These are phyloP conservation scores for Brienomyrus brachyistius DNA, from an alignment of 2,113 vertebrate species.

Conservation along the genomic window DNA sequence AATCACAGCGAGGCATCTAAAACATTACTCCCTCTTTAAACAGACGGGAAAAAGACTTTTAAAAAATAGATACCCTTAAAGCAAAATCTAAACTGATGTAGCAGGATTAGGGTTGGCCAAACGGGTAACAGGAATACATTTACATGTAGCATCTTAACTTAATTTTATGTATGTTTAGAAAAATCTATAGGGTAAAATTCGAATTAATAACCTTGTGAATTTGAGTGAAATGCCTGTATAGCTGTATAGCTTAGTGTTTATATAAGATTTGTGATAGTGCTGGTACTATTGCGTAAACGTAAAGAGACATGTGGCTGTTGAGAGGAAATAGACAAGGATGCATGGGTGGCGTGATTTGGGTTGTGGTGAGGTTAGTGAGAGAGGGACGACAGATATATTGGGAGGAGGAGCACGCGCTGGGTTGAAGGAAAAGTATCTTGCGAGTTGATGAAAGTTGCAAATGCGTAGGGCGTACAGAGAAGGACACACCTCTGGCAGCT, in stretches of 20 bases:
- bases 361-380: slow-evolving; percentile 2
- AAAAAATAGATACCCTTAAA: not conserved
- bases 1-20: slow-evolving; percentile 38
- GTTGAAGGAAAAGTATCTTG: not conserved
- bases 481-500: not conserved
- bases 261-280: not conserved
- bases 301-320: not conserved
- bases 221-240: not conserved
- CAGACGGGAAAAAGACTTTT: not conserved
- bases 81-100: not conserved
- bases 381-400: not conserved
- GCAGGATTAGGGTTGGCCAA: not conserved
- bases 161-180: not conserved
- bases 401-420: slow-evolving; percentile 13
- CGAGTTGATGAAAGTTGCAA: slow-evolving; percentile 11
- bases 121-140: not conserved
- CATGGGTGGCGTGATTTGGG: not conserved
- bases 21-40: slow-evolving; percentile 19
- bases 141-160: not conserved
- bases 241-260: not conserved
- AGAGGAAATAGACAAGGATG: not conserved
- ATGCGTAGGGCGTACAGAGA: not conserved
- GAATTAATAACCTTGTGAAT: not conserved
- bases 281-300: not conserved
- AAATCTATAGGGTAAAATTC: not conserved